A percentile compares a stretch with the other conserved stretches of the same genome.
Conservation (phyloP, 2,797 vertebrate genomes). For the Poeciliopsis paucimaculata region DNA sequence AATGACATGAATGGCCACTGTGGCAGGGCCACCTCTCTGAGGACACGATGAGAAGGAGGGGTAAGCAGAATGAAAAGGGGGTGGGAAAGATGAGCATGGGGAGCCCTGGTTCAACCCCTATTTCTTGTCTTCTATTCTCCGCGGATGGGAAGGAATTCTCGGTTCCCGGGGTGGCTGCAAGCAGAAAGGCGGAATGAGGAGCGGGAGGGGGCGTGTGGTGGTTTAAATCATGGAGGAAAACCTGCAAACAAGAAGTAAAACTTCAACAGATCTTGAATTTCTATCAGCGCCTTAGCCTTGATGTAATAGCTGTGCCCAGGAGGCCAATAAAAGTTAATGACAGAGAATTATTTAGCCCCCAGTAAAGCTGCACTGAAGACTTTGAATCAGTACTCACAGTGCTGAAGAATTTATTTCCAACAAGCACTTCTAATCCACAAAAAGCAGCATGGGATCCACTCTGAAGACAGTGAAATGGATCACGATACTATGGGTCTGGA, state of each 20-base stretch:
- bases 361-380: slow-evolving; percentile 40
- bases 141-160: slow-evolving; percentile 62
- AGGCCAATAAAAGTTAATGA: slow-evolving; percentile 68
- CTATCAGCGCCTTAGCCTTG: slow-evolving; percentile 54
- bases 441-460: slow-evolving; percentile 36
- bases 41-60: slow-evolving; percentile 52
- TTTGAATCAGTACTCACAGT: slow-evolving; percentile 45
- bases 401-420: slow-evolving; percentile 54
- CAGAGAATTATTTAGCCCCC: slow-evolving; percentile 63
- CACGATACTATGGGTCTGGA: slow-evolving; percentile 33
- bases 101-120: slow-evolving; percentile 65
- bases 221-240: slow-evolving; percentile 70
- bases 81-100: slow-evolving; percentile 75
- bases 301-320: slow-evolving; percentile 59
- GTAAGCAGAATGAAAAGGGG: slow-evolving; percentile 69
- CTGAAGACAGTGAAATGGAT: slow-evolving; percentile 34
- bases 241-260: slow-evolving; percentile 66
- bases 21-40: slow-evolving; percentile 79
- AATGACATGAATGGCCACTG: slow-evolving; percentile 78
- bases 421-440: slow-evolving; percentile 45
- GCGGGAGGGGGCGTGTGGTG: slow-evolving; percentile 44
- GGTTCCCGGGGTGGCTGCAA: slow-evolving; percentile 74
- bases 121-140: slow-evolving; percentile 66
- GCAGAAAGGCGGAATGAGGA: slow-evolving; percentile 62
- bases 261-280: slow-evolving; percentile 61